Base-by-base conservation (phyloP, 2,888 invertebrate species). In the Diloba caeruleocephala region DNA sequence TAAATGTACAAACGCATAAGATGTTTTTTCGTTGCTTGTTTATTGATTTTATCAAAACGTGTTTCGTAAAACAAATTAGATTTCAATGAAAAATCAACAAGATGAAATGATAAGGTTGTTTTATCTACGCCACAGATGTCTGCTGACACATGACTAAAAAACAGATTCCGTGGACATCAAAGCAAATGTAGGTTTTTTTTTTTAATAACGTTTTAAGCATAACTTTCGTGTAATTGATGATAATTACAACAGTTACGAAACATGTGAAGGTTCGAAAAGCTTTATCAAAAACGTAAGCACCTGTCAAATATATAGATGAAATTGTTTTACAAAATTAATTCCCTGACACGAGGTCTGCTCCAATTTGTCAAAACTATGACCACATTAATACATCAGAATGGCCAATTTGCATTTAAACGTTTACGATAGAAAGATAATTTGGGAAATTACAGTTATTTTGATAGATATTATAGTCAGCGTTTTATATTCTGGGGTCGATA, bases 391-490 rank as follows among this genome's bases (percentile, higher is more conserved):
- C 77, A 84, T 87, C 81, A 87, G 79, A 78, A 81, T 83, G 78
- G 74, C 76, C 82, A 87, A 90, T 92, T 92, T 90, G 87, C 91
- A 92, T 92, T 91, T 88, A 88, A 89, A 89, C 82, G 84, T 82
- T 85, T 81, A 82, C 73, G 84, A 86, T 82, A 84, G 79, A 83
- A 77, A 84, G 84, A 85, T 88, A 85, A 88, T 88, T 87, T 85
- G 72, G 79, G 70, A 85, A 89, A 89, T 90, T 87, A 88, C 87
- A 83, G 85, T 87, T 87, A 88, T 88, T 88, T 87, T 88, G 85
- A 88, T 89, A 87, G 84, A 88, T 85, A 87, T 88, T 85, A 86
- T 84, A 82, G 83, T 69, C 77, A 78, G 77, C 79, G 75, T 82
- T 87, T 82, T 82, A 82, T 81, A 78, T 79, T 76, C 64, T 71